Evolutionary conservation across 2,888 invertebrate genomes (phyloP).

Genomic region (Drosophila anceps): DNA sequence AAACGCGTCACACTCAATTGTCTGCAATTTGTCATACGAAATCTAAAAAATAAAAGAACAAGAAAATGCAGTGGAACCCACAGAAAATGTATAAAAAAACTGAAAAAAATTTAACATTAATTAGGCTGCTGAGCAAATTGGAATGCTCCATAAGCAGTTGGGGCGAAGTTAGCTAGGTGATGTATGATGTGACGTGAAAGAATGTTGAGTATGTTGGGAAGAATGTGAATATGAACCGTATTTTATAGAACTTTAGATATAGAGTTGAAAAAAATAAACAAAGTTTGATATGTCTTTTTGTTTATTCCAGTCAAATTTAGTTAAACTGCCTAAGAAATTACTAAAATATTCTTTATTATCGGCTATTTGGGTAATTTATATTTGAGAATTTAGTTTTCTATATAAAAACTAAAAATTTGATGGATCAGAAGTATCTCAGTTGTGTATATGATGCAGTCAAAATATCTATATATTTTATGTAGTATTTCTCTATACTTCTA

Average conservation of each 20-base stretch:
- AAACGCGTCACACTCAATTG: conserved; percentile 59
- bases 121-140: conserved; percentile 7
- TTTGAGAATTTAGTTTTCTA: too few species aligned
- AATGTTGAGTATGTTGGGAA: not conserved
- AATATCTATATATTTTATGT: too few species aligned
- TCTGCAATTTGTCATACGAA: conserved; percentile 58
- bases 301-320: too few species aligned
- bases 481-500: too few species aligned
- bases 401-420: too few species aligned
- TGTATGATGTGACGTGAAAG: not conserved
- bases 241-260: not conserved
- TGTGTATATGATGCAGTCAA: too few species aligned
- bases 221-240: not conserved
- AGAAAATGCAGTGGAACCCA: conserved; percentile 12
- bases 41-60: conserved; percentile 15
- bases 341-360: too few species aligned
- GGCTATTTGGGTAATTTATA: too few species aligned
- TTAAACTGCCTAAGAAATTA: too few species aligned
- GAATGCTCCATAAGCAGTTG: not conserved
- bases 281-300: too few species aligned
- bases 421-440: too few species aligned
- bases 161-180: not conserved
- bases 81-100: conserved; percentile 23
- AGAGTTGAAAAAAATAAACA: too few species aligned
- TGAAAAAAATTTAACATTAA: conserved; percentile 13